Conservation (phyloP, 1,140 invertebrate genomes). For the Zaprionus ornatus region DNA sequence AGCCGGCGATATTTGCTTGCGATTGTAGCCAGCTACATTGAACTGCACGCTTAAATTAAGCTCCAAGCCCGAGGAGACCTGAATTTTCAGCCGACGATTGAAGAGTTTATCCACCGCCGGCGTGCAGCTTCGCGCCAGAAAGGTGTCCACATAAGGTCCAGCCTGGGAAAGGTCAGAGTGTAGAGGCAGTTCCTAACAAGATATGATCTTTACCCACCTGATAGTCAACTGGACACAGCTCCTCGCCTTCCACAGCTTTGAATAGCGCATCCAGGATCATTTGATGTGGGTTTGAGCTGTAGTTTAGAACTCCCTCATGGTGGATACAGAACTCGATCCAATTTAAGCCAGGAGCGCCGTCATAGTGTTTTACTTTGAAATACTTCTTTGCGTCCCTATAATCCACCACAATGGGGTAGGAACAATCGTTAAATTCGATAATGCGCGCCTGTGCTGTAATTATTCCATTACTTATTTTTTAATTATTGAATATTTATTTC, state of each 20-base stretch:
- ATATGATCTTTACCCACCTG: constrained; percentile 24
- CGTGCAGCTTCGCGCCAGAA: constrained; percentile 55
- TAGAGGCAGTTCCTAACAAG: not conserved
- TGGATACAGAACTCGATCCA: constrained; percentile 56
- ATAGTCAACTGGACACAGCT: constrained; percentile 58
- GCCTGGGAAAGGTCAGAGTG: not conserved
- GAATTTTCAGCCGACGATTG: constrained; percentile 22
- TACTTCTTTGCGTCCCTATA: constrained; percentile 36
- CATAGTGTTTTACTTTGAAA: constrained; percentile 40
- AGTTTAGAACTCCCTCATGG: constrained; percentile 43
- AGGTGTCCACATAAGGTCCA: constrained; percentile 35
- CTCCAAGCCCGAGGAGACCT: not conserved
- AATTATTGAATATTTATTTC: not conserved
- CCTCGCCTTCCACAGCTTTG: constrained; percentile 45
- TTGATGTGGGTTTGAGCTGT: constrained; percentile 20
- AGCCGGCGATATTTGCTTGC: constrained; percentile 45
- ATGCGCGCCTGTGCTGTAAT: constrained; percentile 27
- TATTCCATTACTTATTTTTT: not conserved
- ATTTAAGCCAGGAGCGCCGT: constrained; percentile 32
- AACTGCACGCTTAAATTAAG: constrained; percentile 38
- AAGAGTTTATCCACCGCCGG: constrained; percentile 60
- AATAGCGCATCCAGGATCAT: constrained; percentile 49
- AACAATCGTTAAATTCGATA: constrained; percentile 40
- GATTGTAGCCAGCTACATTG: constrained; percentile 44
- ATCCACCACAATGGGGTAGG: constrained; percentile 43